Conservation (phyloP, 2,888 invertebrate genomes). For the Diadegma fenestrale region DNA sequence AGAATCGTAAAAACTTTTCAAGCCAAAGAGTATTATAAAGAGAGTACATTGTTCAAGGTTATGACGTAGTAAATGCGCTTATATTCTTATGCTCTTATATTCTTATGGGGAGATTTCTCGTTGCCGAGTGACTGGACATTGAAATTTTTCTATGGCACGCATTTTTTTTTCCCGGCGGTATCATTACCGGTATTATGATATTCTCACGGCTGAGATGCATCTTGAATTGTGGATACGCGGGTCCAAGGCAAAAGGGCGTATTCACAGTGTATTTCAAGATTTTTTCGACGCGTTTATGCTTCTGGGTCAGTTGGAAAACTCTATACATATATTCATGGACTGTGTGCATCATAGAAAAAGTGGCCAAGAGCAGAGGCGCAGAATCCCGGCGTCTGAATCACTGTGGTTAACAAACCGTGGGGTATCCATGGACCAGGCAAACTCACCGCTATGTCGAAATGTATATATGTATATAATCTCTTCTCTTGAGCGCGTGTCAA, state of each 20-base stretch:
- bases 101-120: constrained; percentile 53
- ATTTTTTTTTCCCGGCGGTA: constrained; percentile 76
- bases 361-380: constrained; percentile 48
- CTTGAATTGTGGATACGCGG: constrained; percentile 18
- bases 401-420: constrained; percentile 80
- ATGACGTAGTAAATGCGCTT: constrained; percentile 78
- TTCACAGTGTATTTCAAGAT: neutral
- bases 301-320: neutral
- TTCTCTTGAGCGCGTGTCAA: constrained; percentile 83
- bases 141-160: constrained; percentile 52
- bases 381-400: constrained; percentile 75
- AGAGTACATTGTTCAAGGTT: constrained; percentile 71
- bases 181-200: constrained; percentile 81
- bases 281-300: neutral
- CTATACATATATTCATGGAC: constrained; percentile 13
- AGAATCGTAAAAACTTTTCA: constrained; percentile 40
- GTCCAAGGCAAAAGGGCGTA: neutral
- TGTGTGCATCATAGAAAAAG: constrained; percentile 45
- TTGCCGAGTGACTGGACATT: constrained; percentile 58
- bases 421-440: constrained; percentile 76
- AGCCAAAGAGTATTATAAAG: constrained; percentile 47
- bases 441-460: constrained; percentile 59
- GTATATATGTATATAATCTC: constrained; percentile 34
- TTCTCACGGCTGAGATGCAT: constrained; percentile 77
- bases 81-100: constrained; percentile 67